Conservation (phyloP, 2,797 vertebrate species). For the Muscicapa striata region DNA sequence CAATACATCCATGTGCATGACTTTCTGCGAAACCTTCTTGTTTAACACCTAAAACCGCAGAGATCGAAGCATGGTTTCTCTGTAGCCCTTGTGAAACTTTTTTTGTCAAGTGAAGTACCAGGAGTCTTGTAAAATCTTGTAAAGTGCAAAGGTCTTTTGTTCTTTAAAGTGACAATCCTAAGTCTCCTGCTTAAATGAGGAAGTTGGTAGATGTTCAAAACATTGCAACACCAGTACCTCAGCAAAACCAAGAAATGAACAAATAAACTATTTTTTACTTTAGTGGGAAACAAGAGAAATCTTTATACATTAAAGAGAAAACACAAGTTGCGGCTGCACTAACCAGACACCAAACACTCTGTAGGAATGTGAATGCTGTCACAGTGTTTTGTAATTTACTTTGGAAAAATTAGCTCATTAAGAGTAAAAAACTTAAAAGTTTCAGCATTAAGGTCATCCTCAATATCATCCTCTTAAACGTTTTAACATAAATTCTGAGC, state of each 20-base stretch:
- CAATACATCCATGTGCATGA: neutral
- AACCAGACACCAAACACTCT: neutral
- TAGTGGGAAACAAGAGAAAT: neutral
- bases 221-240: neutral
- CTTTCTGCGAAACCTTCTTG: neutral
- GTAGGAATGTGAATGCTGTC: neutral
- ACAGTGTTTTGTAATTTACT: slow-evolving; percentile 36
- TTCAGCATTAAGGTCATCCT: slow-evolving; percentile 27
- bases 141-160: neutral
- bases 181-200: neutral
- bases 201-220: neutral
- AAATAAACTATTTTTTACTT: neutral
- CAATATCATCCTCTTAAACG: slow-evolving; percentile 35
- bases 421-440: slow-evolving; percentile 28
- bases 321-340: neutral
- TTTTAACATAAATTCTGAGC: slow-evolving; percentile 11
- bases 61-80: neutral
- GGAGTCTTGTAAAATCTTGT: neutral
- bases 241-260: neutral
- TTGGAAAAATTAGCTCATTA: slow-evolving; percentile 59
- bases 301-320: neutral
- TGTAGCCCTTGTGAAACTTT: neutral
- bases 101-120: neutral
- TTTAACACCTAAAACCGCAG: slow-evolving; percentile 6
- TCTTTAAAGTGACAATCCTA: neutral